phyloP scores from a whole-genome alignment of 2,113 vertebrate genomes.

The Lates calcarifer region DNA sequence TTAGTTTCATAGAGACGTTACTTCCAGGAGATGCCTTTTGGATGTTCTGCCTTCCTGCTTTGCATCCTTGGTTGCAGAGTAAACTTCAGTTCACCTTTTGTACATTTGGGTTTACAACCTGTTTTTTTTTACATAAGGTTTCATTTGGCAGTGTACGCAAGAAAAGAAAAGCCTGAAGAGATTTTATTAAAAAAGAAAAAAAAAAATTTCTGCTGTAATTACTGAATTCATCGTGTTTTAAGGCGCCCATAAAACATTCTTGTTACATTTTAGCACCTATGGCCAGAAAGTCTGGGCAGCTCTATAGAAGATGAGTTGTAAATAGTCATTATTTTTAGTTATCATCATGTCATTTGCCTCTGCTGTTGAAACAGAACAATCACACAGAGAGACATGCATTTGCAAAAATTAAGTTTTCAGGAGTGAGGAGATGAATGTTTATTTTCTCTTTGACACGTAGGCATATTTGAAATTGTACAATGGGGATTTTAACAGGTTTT shows the following conservation, averaged over 20 bases:
- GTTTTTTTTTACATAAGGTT: too few species aligned
- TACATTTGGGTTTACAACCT: too few species aligned
- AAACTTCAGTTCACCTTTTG: too few species aligned
- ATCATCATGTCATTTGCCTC: background rate
- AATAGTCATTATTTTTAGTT: background rate
- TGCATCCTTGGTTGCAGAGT: too few species aligned
- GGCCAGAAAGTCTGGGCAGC: background rate
- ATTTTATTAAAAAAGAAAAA: too few species aligned
- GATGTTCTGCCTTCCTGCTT: too few species aligned
- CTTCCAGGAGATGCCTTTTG: too few species aligned
- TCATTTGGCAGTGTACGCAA: too few species aligned
- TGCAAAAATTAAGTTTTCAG: background rate
- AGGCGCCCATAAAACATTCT: too few species aligned
- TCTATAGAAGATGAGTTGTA: background rate
- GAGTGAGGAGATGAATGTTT: slow-evolving; percentile 15
- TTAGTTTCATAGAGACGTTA: too few species aligned
- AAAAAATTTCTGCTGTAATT: background rate
- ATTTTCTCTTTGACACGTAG: background rate
- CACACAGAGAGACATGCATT: background rate
- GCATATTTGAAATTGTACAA: slow-evolving; percentile 26
- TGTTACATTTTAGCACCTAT: background rate
- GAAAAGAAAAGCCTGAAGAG: background rate
- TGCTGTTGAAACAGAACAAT: background rate
- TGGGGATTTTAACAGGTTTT: slow-evolving; percentile 27
- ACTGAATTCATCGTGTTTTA: background rate